Evolutionary conservation across 2,113 vertebrate species (phyloP).

Genomic region (Galemys pyrenaicus): DNA sequence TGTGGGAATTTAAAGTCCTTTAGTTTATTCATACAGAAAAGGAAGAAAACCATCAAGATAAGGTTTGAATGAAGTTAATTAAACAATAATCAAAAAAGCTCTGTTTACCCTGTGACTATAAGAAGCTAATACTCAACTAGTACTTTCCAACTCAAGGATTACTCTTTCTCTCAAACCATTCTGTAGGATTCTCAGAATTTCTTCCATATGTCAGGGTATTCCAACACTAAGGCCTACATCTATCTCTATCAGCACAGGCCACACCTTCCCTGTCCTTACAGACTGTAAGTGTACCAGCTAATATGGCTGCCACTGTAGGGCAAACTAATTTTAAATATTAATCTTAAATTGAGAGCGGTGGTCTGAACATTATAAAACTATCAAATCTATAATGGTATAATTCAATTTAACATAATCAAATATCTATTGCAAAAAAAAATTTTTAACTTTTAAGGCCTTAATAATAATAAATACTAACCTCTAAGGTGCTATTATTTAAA

Average conservation of each 20-base stretch:
- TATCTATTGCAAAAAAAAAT: neutral
- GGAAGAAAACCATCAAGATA: neutral
- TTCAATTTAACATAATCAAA: neutral
- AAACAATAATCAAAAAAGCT: neutral
- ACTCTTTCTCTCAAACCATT: neutral
- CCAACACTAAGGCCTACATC: neutral
- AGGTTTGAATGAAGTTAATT: neutral
- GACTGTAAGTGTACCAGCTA: neutral
- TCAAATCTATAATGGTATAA: neutral
- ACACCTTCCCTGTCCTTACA: neutral
- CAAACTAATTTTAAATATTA: neutral
- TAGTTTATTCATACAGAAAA: neutral
- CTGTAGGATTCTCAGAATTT: neutral
- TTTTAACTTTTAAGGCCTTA: constrained; percentile 52
- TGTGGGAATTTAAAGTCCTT: constrained; percentile 28
- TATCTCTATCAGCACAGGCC: neutral
- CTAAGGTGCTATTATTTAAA: neutral
- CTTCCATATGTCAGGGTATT: neutral
- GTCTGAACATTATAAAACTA: neutral
- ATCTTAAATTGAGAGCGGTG: neutral
- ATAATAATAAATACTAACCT: constrained; percentile 16
- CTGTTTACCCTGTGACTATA: neutral
- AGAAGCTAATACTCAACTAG: neutral
- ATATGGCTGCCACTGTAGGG: neutral
- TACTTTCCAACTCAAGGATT: neutral